Evolutionary conservation across 2,797 vertebrate species (phyloP).

Genomic region (Kryptolebias ocellatus): DNA sequence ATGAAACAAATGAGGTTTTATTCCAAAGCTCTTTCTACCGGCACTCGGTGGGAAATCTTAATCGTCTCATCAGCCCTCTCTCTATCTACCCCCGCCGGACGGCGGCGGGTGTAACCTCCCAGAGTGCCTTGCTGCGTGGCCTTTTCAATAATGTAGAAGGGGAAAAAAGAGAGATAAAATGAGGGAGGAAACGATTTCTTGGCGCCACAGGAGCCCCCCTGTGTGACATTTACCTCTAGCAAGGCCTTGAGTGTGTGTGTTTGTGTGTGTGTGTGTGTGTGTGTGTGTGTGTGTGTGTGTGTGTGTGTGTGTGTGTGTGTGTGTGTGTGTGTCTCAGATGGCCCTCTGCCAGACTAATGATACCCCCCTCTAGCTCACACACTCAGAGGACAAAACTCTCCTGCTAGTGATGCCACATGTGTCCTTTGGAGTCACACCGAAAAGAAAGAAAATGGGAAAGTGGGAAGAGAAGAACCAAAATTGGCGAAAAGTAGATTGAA

Average conservation of each 20-base stretch:
- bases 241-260: constrained; percentile 14
- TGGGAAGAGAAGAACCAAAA: constrained; percentile 15
- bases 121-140: constrained; percentile 74
- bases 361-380: constrained; percentile 36
- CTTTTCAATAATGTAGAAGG: constrained; percentile 81
- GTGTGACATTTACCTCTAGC: constrained; percentile 74
- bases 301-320: constrained; percentile 28
- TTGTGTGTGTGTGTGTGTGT: constrained; percentile 34
- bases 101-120: constrained; percentile 53
- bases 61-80: constrained; percentile 53
- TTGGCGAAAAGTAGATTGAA: not conserved
- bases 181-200: constrained; percentile 67
- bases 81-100: constrained; percentile 33
- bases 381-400: constrained; percentile 46
- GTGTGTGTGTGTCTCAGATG: constrained; percentile 44
- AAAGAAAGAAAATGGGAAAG: not conserved
- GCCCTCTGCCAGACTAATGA: constrained; percentile 66
- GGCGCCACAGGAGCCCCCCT: constrained; percentile 73
- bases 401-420: constrained; percentile 34
- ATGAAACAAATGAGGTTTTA: constrained; percentile 57
- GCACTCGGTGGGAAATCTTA: constrained; percentile 45
- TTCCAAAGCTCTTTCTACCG: constrained; percentile 51
- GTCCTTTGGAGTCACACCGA: constrained; percentile 39
- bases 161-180: constrained; percentile 55
- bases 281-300: constrained; percentile 46